Evolutionary conservation across 2,113 vertebrate species (phyloP).

Genomic region (Peromyscus polionotus): DNA sequence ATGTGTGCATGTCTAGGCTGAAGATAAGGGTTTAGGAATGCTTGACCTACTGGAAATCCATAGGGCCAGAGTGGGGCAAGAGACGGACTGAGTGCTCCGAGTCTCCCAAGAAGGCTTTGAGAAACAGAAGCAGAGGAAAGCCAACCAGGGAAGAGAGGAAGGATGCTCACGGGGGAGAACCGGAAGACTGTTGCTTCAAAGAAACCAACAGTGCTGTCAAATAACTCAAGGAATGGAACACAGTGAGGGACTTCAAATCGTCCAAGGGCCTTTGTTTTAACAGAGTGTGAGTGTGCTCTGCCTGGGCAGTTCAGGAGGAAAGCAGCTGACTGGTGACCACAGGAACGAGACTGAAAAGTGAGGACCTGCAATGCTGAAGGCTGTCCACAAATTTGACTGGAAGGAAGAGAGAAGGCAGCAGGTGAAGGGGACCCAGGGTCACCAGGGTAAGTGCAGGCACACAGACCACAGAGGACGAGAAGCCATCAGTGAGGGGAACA

Average conservation of each 20-base stretch:
- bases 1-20: not conserved
- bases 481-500: not conserved
- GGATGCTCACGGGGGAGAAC: not conserved
- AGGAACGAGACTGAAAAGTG: slow-evolving; percentile 38
- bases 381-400: not conserved
- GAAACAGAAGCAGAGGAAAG: not conserved
- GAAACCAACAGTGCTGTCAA: not conserved
- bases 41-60: not conserved
- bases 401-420: slow-evolving; percentile 12
- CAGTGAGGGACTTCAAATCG: not conserved
- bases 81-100: not conserved
- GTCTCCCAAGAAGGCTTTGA: not conserved
- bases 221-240: not conserved
- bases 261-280: not conserved
- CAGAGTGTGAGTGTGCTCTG: not conserved
- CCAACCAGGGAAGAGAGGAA: not conserved
- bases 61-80: not conserved
- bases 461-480: not conserved
- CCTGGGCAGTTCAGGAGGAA: not conserved
- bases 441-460: not conserved
- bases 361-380: slow-evolving; percentile 1
- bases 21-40: not conserved
- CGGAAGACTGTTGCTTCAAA: not conserved
- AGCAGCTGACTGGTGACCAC: not conserved
- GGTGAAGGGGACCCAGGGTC: not conserved